A percentile compares a stretch with the other conserved stretches of the same genome.
Conservation (phyloP, 2,888 invertebrate species). For the Rhopalosiphum nymphaeae region DNA sequence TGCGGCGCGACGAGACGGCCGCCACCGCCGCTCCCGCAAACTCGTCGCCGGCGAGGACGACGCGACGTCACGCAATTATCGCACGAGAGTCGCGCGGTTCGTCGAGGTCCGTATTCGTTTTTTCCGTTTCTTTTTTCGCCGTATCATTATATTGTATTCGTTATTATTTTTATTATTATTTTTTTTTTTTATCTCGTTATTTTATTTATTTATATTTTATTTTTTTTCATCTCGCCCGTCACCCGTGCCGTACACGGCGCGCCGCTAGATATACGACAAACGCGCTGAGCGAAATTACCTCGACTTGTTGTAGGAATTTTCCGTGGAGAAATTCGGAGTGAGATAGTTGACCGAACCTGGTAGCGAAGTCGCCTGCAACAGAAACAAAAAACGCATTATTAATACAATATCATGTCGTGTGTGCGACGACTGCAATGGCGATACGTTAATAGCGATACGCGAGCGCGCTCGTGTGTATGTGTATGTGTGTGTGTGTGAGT, state of each 20-base stretch:
- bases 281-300: conserved; percentile 36
- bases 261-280: neutral
- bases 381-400: neutral
- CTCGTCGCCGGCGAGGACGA: conserved; percentile 29
- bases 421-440: too few relatives aligned
- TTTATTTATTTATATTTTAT: neutral
- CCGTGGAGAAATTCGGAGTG: conserved; percentile 28
- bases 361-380: conserved; percentile 27
- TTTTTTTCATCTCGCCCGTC: neutral
- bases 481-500: too few relatives aligned
- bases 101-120: neutral
- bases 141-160: neutral
- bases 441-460: too few relatives aligned
- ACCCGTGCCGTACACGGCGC: neutral
- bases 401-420: too few relatives aligned
- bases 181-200: neutral
- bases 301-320: conserved; percentile 49
- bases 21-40: conserved; percentile 41
- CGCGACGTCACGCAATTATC: conserved; percentile 48
- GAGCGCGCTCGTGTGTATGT: too few relatives aligned
- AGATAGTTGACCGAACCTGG: conserved; percentile 28
- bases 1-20: conserved; percentile 35
- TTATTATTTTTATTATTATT: conserved; percentile 1
- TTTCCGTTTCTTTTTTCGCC: neutral
- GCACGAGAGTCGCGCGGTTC: conserved; percentile 22